Evolutionary conservation across 2,888 invertebrate genomes (phyloP), one percentile per base, ranked within the genome.

Genomic region (Aleiodes testaceus): DNA sequence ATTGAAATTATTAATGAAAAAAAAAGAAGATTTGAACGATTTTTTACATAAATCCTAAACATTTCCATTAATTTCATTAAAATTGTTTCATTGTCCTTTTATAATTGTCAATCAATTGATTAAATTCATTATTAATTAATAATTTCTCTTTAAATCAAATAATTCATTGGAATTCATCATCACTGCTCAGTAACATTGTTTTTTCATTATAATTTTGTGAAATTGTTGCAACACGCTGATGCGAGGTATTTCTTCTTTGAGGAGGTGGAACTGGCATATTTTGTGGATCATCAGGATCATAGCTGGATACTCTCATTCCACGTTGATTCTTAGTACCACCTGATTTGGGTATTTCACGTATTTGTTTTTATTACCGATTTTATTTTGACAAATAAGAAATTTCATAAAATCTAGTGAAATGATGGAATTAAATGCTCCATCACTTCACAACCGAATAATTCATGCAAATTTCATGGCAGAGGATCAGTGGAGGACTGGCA

Each of bases 181-280:
- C 98, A 78, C 97, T 97, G 89, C 96, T 97, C 79, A 98, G 91
- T 77, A 98, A 91, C 90, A 97, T 97, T 47, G 97, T 97, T 90
- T 97, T 97, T 91, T 98, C 98, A 88, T 95, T 97, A 89, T 97
- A 97, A 88, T 94, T 94, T 82, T 94, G 93, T 79, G 93, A 92
- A 86, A 94, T 94, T 81, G 94, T 94, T 44, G 95, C 92, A 69
- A 94, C 94, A 52, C 93, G 91, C 81, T 93, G 93, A 42, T 93
- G 92, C 65, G 92, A 91, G 53, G 91, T 82, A 72, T 85, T 85
- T 72, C 87, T 87, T 72, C 84, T 84, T 75, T 86, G 86, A 2
- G 87, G 86, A 36, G 85, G 85, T 73, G 86, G 86, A 52, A 86
- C 84, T 52, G 86, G 85, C 84, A 86, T 84, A 68, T 83, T 87